phyloP scores from a whole-genome alignment of 37 sponge, comb jelly and placozoan species.

The Tethya wilhelma region DNA sequence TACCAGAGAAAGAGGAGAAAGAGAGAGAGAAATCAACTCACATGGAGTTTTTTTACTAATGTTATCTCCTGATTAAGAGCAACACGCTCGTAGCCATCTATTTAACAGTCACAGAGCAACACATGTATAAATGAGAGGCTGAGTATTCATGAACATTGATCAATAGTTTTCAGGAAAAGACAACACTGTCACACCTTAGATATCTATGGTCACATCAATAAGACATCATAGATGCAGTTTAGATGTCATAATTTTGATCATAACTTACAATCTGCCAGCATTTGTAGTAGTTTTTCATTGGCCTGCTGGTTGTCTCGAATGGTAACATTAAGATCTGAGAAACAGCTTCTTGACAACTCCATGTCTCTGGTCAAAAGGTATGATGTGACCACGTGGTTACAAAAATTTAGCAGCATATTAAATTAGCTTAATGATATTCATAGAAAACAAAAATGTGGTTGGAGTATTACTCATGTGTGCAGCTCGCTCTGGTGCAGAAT shows the following conservation, averaged over 20 bases:
- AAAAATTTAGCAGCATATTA: neutral
- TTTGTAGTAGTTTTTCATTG: constrained; percentile 1
- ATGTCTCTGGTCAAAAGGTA: neutral
- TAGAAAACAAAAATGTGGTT: neutral
- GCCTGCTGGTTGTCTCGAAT: neutral
- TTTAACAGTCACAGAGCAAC: too few relatives aligned
- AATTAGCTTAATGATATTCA: neutral
- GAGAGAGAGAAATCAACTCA: constrained; percentile 1
- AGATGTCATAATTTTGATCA: neutral
- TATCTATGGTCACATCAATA: neutral
- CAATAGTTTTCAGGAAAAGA: neutral
- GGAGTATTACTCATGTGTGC: neutral
- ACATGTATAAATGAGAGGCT: too few relatives aligned
- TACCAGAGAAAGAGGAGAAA: neutral
- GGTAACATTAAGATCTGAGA: constrained; percentile 20
- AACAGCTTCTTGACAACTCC: neutral
- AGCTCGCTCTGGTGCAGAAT: neutral
- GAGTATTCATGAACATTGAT: too few relatives aligned
- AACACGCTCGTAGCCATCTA: constrained; percentile 64
- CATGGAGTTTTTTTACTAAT: constrained; percentile 43
- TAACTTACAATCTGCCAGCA: constrained; percentile 26
- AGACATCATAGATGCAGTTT: neutral
- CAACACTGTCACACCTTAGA: neutral
- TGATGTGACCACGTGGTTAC: neutral
- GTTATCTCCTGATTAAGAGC: constrained; percentile 43